Evolutionary conservation across 2,888 invertebrate genomes (phyloP), one percentile per base, ranked within the genome.

Genomic region (Unio delphinus): DNA sequence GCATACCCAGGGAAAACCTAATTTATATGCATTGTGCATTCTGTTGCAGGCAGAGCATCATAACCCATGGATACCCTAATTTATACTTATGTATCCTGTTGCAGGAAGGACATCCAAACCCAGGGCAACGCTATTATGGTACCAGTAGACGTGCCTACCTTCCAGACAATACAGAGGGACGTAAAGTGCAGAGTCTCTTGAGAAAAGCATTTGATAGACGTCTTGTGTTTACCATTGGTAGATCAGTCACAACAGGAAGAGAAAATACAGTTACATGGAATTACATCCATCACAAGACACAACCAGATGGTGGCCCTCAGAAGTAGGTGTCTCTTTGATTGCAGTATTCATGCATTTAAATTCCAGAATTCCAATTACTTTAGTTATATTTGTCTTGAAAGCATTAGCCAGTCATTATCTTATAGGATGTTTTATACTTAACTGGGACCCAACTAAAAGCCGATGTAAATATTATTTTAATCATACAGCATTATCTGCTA

Each of bases 211-310:
- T 83, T 63, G 68, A 83, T 4, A 68, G 78, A 55, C 66, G 76
- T 11, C 73, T 85, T 11, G 71, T 79, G 23, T 86, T 86, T 63
- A 85, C 85, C 11, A 74, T 86, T 28, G 85, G 85, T 17, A 69
- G 65, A 55, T 86, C 86, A 7, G 65, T 70, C 57, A 86, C 84
- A 18, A 84, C 83, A 26, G 85, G 85, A 6, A 68, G 61, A 18
- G 79, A 85, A 20, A 74, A 82, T 64, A 72, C 70, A 6, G 81
- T 86, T 64, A 79, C 79, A 4, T 86, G 85, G 80, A 80, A 78
- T 56, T 76, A 78, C 45, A 75, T 80, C 6, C 76, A 78, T 61
- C 80, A 80, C 60, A 86, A 85, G 79, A 80, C 76, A 20, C 64
- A 70, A 54, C 69, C 70, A 8, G 18, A 65, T 67, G 80, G 80